Base-by-base conservation (phyloP, 2,888 invertebrate genomes). In the Limenitis camilla region DNA sequence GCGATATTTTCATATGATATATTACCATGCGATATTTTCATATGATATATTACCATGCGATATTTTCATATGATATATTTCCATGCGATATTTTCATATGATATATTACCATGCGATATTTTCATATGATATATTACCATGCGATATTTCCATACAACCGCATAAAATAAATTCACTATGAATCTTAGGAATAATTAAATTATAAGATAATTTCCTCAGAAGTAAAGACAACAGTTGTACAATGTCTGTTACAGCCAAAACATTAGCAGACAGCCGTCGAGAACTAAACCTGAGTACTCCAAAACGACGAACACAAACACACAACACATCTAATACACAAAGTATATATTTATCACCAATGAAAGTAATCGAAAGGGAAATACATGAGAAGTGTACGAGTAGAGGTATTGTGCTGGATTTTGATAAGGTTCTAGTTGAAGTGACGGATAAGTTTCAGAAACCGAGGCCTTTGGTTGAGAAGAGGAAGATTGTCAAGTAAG, bases 391-490 rank as follows among this genome's bases (percentile, higher is more conserved):
- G 36, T 55, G 55, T 0, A 31, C 52, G 0, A 45, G 55, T 2
- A 60, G 55, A 0, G 45, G 54, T 0, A 33, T 66, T 0, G 51
- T n/a, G n/a, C n/a, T 61, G 4, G 51, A 62, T 5, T 59, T 65
- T 8, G 60, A 66, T 6, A 59, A 60, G 0, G 42, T 55, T 0
- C 33, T 79, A 0, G 68, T 68, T 0, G 61, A 60, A 0, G 52
- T 83, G 19, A 61, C 71, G 4, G 53, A 52, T 1, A 72, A 57
- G 36, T 71, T 81, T 0, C 68, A 52, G 5, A 79, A 72, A 30
- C 86, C 86, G 0, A 66, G 72, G 11, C 86, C 86, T 1, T 46
- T 82, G 54, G 59, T 69, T n/a, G 72, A 60, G 6, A 83, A 81
- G 53, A 74, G 61, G 56, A 74, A 64, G 28, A 76, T 84, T 52